Conservation (phyloP, 2,113 vertebrate genomes). For the Odocoileus virginianus region DNA sequence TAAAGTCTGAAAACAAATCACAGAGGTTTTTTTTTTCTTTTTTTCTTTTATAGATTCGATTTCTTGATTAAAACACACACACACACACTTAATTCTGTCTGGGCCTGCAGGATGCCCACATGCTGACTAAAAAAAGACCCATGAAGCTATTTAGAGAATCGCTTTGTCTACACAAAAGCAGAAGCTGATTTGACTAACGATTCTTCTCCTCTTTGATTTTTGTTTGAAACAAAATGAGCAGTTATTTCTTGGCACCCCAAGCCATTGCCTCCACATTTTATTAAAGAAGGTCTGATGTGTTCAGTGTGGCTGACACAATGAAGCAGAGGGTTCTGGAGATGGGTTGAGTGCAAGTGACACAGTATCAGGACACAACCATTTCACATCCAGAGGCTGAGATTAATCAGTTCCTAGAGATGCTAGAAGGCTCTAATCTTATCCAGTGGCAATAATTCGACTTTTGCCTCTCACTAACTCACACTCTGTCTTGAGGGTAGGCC, state of each 20-base stretch:
- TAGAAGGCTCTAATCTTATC: background rate
- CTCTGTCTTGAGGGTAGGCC: background rate
- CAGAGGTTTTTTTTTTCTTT: background rate
- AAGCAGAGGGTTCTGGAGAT: no score
- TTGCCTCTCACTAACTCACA: background rate
- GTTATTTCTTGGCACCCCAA: background rate
- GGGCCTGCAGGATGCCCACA: background rate
- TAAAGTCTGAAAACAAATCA: constrained; percentile 69
- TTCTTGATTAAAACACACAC: constrained; percentile 43
- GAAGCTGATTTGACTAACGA: constrained; percentile 8
- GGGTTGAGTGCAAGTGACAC: background rate
- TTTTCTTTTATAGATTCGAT: constrained; percentile 28
- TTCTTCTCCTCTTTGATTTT: constrained; percentile 15
- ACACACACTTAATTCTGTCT: constrained; percentile 36
- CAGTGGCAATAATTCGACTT: fast-evolving
- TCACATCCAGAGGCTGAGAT: background rate
- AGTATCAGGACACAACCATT: background rate
- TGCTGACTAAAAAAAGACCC: background rate
- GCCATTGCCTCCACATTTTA: background rate
- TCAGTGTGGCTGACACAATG: background rate
- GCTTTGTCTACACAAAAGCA: constrained; percentile 25
- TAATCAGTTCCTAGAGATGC: background rate
- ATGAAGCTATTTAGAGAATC: background rate
- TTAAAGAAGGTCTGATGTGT: background rate
- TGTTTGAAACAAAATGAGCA: constrained; percentile 29